Evolutionary conservation across 2,113 vertebrate genomes (phyloP).

Genomic region (Strix aluco): DNA sequence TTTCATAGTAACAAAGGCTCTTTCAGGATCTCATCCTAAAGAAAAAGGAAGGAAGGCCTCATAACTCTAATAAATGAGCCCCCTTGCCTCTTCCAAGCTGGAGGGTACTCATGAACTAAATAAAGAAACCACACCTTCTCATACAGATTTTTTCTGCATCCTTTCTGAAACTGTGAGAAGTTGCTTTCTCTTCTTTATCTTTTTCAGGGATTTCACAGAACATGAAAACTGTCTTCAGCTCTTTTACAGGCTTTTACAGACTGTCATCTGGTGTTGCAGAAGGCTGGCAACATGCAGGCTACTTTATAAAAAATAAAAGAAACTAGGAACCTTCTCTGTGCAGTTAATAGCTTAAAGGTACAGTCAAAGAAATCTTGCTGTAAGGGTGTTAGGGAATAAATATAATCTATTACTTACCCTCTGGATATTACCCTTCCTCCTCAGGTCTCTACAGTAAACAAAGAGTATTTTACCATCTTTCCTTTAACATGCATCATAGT

Average conservation of each 20-base stretch:
- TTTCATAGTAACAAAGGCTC: not conserved
- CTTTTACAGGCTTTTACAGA: not conserved
- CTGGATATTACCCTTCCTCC: not conserved
- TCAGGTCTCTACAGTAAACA: not conserved
- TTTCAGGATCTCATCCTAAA: not conserved
- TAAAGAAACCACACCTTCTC: not conserved
- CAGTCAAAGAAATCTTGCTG: not conserved
- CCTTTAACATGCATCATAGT: not conserved
- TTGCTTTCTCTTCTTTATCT: not conserved
- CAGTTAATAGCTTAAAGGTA: not conserved
- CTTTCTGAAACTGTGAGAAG: not conserved
- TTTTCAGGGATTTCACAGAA: not conserved
- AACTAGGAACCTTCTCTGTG: not conserved
- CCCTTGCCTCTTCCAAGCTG: not conserved
- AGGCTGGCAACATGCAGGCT: not conserved
- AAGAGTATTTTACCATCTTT: not conserved
- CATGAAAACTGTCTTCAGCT: not conserved
- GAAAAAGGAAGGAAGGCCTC: not conserved
- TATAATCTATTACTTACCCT: not conserved
- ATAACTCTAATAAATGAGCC: not conserved
- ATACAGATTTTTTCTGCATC: not conserved
- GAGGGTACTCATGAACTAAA: not conserved
- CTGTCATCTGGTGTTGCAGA: not conserved
- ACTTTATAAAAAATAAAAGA: not conserved
- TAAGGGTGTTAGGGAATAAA: not conserved